Base-by-base conservation (phyloP, 2,888 invertebrate species). In the Thymelicus acteon region DNA sequence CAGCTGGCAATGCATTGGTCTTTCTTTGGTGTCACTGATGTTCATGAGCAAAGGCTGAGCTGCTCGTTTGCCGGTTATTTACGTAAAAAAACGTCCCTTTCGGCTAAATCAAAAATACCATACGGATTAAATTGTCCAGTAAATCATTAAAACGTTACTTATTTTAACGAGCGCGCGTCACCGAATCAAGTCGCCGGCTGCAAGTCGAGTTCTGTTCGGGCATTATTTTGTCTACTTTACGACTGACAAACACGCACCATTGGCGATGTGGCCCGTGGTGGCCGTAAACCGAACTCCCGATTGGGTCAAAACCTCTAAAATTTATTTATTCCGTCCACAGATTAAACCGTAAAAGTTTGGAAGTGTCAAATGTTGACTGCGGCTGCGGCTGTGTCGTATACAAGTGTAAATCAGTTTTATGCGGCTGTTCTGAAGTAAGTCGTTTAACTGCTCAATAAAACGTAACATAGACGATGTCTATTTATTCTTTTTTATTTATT, bases 171-270 rank as follows among this genome's bases (percentile, higher is more conserved):
- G 62, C 61, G 60, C 58, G 67, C 65, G 49, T 69, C 70, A 72
- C 73, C 74, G 75, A 74, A 76, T 77, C 75, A 74, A 74, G 72
- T 75, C 58, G 15, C 63, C 24, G 60, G 19, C 48, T 70, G 57
- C 57, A 58, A 62, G 57, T 37, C 7, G 40, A 71, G 67, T 73
- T 74, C 74, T 73, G 74, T 76, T 73, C 76, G 73, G 73, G 75
- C 79, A 81, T 80, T 87, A 90, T 88, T 31, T 90, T 89, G 89
- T 86, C 86, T 85, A 86, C 78, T 92, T 91, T 90, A 91, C 85
- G 89, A 87, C 72, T 71, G 79, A 81, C 80, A 83, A 80, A 75
- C 84, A 80, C 76, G 79, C 76, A 76, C 86, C 85, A 91, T 91
- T 92, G 92, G 92, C 86, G 89, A 86, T 83, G 82, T 80, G 78